These are phyloP conservation scores for Formica selysi DNA, from an alignment of 1,140 invertebrate genomes.

Conservation along the genomic window DNA sequence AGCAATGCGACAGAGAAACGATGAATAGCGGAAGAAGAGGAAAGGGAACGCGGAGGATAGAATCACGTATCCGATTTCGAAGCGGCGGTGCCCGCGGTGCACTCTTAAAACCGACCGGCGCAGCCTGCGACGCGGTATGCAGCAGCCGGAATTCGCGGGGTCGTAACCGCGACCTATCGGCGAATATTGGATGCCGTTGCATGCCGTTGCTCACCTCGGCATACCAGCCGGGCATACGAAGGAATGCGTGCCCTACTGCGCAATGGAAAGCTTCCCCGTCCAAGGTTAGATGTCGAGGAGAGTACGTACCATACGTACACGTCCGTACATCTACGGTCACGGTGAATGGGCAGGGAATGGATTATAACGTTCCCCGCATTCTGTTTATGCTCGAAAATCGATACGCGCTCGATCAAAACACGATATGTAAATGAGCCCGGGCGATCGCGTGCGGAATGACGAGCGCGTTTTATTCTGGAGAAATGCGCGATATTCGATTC, in stretches of 20 bases:
- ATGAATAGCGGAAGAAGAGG: background rate
- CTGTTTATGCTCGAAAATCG: constrained; percentile 65
- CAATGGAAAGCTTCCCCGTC: constrained; percentile 78
- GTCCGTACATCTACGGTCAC: constrained; percentile 33
- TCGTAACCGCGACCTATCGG: constrained; percentile 85
- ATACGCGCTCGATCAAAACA: constrained; percentile 53
- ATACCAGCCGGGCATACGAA: constrained; percentile 82
- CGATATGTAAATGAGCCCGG: constrained; percentile 57
- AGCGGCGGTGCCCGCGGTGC: constrained; percentile 52
- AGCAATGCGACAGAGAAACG: constrained; percentile 26
- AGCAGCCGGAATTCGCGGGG: constrained; percentile 82
- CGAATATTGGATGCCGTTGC: constrained; percentile 85
- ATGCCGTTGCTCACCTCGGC: constrained; percentile 83
- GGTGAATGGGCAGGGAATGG: constrained; percentile 61
- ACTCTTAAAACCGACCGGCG: constrained; percentile 70
- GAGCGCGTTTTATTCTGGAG: constrained; percentile 30
- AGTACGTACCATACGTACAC: constrained; percentile 43
- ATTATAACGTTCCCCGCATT: constrained; percentile 58
- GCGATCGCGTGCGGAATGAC: constrained; percentile 1
- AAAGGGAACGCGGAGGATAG: constrained; percentile 3
- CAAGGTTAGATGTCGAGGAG: constrained; percentile 80
- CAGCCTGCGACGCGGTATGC: constrained; percentile 78
- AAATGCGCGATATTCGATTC: constrained; percentile 14
- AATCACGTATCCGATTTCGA: constrained; percentile 68
- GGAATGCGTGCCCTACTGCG: constrained; percentile 84